Evolutionary conservation across 2,797 vertebrate genomes (phyloP), one percentile per base, ranked within the genome.

Genomic region (Diglossa cyanea): DNA sequence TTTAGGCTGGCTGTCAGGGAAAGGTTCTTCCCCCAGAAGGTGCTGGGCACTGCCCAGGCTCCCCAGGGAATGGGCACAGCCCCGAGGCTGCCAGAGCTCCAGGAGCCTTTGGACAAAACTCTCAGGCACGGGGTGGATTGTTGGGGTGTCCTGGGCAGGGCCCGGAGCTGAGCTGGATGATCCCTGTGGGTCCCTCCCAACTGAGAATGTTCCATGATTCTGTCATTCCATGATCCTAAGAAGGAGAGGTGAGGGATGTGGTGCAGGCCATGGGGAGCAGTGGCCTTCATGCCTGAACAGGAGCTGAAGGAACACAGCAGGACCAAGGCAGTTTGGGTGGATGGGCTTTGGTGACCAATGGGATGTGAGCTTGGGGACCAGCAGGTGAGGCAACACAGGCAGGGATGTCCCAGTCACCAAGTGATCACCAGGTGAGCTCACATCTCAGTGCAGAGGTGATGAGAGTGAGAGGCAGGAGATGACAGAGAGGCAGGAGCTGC

Each of bases 101-200:
- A 47, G 47, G 20, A 40, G 30, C 0, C 0, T 35, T 40, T 26
- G 40, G 25, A 31, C 17, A 79, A 0, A 0, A 0, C 33, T 30
- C 0, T 1, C 5, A 10, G 20, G 11, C 2, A n/a, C 3, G 16
- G 12, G 39, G 2, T 6, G 25, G 68, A 7, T 53, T 53, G 30
- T 3, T 80, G 61, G 39, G 20, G 33, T 31, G 42, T n/a, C 66
- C 67, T 66, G 14, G 0, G 53, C 17, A 66, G 53, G 30, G 8
- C 9, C 39, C 40, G 17, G 30, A 6, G 45, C 7, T 13, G 67
- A 0, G 21, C 11, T 53, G 14, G 13, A 40, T 66, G 47, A 31
- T 47, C 25, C 9, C 19, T 9, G 17, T 11, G 33, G 12, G 14
- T 53, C 14, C 17, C 10, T 47, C 15, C 60, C 33, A 17, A 0